Conservation (phyloP, 1,140 invertebrate species). For the Lucilia sericata region DNA sequence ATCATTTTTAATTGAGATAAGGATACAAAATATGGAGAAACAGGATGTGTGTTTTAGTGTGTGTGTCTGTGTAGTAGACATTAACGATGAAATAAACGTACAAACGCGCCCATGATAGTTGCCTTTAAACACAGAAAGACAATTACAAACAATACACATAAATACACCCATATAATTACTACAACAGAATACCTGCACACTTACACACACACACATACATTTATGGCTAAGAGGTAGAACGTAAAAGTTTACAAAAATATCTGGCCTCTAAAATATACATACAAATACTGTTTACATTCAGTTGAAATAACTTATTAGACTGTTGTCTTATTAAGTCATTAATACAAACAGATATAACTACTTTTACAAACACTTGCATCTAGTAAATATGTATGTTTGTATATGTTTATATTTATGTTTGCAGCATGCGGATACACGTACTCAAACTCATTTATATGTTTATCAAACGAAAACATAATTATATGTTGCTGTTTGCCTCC, state of each 20-base stretch:
- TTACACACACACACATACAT: not conserved
- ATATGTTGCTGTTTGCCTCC: not conserved
- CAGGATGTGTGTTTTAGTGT: not conserved
- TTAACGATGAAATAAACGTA: conserved; percentile 5
- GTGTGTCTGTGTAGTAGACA: not conserved
- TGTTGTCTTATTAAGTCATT: not conserved
- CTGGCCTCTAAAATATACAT: no score
- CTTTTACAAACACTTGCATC: not conserved
- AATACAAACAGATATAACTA: not conserved
- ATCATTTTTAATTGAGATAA: conserved; percentile 24
- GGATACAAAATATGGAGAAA: not conserved
- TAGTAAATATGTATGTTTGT: not conserved
- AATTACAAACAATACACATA: not conserved
- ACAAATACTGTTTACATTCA: no score
- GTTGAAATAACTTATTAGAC: no score
- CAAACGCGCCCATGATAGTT: not conserved
- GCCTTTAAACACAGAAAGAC: not conserved
- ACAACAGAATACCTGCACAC: not conserved
- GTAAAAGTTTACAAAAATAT: not conserved
- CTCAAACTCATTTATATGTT: not conserved
- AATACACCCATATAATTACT: not conserved
- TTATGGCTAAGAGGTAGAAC: not conserved
- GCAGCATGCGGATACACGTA: not conserved
- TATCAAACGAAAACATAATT: not conserved
- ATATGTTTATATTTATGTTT: not conserved